phyloP scores from a whole-genome alignment of 2,113 vertebrate species.

The Saguinus imperator region DNA sequence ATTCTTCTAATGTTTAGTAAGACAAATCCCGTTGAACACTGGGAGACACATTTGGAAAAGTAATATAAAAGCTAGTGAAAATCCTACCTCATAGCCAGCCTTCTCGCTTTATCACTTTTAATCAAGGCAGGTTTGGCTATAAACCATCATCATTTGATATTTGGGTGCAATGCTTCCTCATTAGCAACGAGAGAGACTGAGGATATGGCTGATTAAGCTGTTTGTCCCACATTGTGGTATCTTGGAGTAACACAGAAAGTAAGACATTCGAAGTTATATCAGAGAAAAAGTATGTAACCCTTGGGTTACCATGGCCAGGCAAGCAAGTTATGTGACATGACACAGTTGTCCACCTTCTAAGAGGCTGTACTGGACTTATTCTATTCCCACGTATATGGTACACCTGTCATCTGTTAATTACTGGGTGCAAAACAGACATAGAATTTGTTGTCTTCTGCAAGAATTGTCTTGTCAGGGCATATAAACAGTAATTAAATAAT shows the following conservation, averaged over 20 bases:
- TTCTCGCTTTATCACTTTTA: conserved; percentile 38
- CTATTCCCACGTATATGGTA: too few relatives aligned
- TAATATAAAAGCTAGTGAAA: neutral
- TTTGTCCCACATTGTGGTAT: neutral
- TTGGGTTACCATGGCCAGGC: too few relatives aligned
- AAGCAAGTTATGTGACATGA: neutral
- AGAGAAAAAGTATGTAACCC: neutral
- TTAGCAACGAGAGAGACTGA: neutral
- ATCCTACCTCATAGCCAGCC: neutral
- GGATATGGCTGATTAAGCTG: neutral
- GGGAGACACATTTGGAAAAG: conserved; percentile 40
- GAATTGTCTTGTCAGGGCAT: neutral
- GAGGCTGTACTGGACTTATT: accelerated
- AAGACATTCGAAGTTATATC: neutral
- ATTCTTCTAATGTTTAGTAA: conserved; percentile 62
- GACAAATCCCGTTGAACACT: conserved; percentile 39
- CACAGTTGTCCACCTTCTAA: too few relatives aligned
- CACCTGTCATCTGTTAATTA: neutral
- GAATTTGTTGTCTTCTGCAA: neutral
- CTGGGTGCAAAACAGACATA: neutral
- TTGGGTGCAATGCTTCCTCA: neutral
- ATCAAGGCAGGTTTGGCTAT: neutral
- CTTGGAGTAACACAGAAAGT: neutral
- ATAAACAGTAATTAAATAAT: neutral
- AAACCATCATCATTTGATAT: neutral